Evolutionary conservation across 2,113 vertebrate species (phyloP), one percentile per base, ranked within the genome.

Genomic region (Empidonax alnorum): DNA sequence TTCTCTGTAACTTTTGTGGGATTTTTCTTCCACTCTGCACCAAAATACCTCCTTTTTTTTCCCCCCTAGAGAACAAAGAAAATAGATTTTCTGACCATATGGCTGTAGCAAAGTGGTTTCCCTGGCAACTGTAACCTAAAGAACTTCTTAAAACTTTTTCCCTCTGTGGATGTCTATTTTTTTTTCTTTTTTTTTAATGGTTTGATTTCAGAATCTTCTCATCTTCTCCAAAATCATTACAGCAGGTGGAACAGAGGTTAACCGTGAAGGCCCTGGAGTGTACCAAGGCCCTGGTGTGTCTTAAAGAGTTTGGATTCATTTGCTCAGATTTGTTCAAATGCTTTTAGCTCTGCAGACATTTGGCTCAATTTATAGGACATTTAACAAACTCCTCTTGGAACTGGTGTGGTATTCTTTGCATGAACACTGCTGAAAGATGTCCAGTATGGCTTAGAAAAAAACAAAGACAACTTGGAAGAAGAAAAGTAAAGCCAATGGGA

Each of bases 21-120:
- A 16, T 61, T 44, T 67, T 69, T 61, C 33, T 91, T 62, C 66
- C 14, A 22, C 33, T 47, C 31, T 81, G 27, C 15, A 55, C 74
- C 35, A 84, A 94, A 59, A 73, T 66, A 21, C 28, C 63, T 87
- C 10, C 14, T 27, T 14, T 56, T 24, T 73, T 53, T 53, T 65
- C 3, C 7, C 9, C 49, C 41, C 31, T 20, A 37, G 87, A 75
- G 74, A 95, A 78, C 83, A 95, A 95, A 82, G 68, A 50, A 90
- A 49, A 89, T 83, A 68, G 89, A 42, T 55, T 86, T 92, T 63
- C 62, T 82, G 71, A 88, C 77, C 73, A 92, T 87, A 94, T 69
- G 82, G 84, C 58, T 89, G 49, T 84, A 89, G 89, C 67, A 39
- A 74, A 95, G 61, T 93, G 73, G 83, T 97, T 98, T 96, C 96